Base-by-base conservation (phyloP, 1,140 invertebrate genomes). In the Dryas iulia region DNA sequence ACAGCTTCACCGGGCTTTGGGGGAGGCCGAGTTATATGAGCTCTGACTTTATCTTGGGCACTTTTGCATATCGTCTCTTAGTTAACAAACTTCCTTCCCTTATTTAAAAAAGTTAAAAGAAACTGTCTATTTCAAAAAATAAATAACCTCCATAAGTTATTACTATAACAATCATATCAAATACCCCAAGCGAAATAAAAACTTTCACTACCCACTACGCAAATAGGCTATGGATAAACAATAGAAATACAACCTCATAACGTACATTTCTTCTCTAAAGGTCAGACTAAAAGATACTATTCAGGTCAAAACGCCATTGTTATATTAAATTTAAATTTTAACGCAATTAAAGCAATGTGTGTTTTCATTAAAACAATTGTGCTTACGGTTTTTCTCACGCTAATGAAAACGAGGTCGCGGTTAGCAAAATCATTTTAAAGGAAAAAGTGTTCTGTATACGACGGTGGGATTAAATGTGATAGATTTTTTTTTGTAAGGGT, bases 281-380 rank as follows among this genome's bases (percentile, higher is more conserved):
- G 59, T 60, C 33, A 26, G 10, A 59, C 39, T 21, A 47, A 47
- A 47, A 47, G 39, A 47, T 47, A 47, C 33, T 39, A 39, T 47
- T 21, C 39, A 47, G 39, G 39, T 47, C 39, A 26, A 47, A 60
- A 60, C 6, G n/a, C 25, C 59, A 60, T 60, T 60, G 33, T 60
- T 47, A 47, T 39, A 23, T 25, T 47, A 60, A 60, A 47, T 47
- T 60, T 18, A 60, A 56, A 56, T 56, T 26, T 33, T 53, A 64
- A 64, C 52, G 24, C 35, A 62, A 53, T 53, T 63, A 23, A 64
- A 33, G 56, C 61, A 52, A 64, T 64, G 56, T 52, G 52, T 33
- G 47, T 64, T 64, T 33, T 33, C 28, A 56, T 64, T 61, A 24
- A 39, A 53, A 64, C 61, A 56, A 64, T 64, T 31, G 61, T 6